These are phyloP conservation scores for Stegastes partitus DNA, from an alignment of 2,113 vertebrate genomes.

Conservation along the genomic window DNA sequence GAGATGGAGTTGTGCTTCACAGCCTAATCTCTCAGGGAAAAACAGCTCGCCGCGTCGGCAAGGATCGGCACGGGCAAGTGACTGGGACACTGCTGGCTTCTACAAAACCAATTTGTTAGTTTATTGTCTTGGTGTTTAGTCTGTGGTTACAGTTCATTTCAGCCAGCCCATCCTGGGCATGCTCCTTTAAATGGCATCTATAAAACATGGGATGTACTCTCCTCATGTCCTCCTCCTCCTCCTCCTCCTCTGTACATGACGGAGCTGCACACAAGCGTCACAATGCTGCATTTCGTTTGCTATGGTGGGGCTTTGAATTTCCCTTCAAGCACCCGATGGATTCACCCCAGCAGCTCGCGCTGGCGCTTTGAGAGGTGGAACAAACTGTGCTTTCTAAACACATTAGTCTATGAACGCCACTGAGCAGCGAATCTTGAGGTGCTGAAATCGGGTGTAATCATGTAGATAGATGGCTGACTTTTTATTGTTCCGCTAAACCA, in stretches of 20 bases:
- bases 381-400: slow-evolving; percentile 74
- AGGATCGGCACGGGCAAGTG: slow-evolving; percentile 64
- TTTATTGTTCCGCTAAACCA: slow-evolving; percentile 69
- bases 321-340: slow-evolving; percentile 59
- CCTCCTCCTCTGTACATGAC: slow-evolving; percentile 52
- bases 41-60: slow-evolving; percentile 55
- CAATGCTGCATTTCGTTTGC: slow-evolving; percentile 61
- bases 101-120: slow-evolving; percentile 85
- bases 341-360: slow-evolving; percentile 66
- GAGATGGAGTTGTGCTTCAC: slow-evolving; percentile 74
- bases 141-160: slow-evolving; percentile 83
- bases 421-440: slow-evolving; percentile 54
- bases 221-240: slow-evolving; percentile 38
- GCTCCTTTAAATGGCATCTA: slow-evolving; percentile 84
- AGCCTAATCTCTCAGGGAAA: slow-evolving; percentile 72
- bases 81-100: slow-evolving; percentile 77
- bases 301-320: slow-evolving; percentile 61
- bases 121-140: slow-evolving; percentile 86
- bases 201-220: slow-evolving; percentile 77
- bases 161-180: slow-evolving; percentile 75
- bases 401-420: slow-evolving; percentile 64
- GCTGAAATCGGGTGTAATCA: slow-evolving; percentile 73
- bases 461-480: slow-evolving; percentile 67
- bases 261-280: slow-evolving; percentile 56
- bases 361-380: slow-evolving; percentile 67